A percentile compares a stretch with the other conserved stretches of the same genome.
phyloP scores from a whole-genome alignment of 2,113 vertebrate species.

The Isichthys henryi region DNA sequence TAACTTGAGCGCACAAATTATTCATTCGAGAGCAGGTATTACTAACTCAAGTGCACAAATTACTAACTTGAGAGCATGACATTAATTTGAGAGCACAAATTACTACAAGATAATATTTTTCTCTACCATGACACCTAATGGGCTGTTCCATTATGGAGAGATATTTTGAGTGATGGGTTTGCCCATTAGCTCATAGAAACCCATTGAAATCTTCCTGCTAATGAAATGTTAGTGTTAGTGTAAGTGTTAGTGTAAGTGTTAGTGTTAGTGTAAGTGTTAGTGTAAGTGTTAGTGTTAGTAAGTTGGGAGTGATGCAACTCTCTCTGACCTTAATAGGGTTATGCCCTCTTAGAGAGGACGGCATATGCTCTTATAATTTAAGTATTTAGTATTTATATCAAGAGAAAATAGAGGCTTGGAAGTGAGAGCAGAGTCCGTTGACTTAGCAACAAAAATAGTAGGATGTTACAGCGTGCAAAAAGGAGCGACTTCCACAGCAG shows the following conservation, averaged over 20 bases:
- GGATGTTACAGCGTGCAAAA: not conserved
- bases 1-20: not conserved
- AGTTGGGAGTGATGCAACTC: not conserved
- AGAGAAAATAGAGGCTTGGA: not conserved
- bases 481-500: not conserved
- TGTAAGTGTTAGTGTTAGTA: not conserved
- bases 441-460: not conserved
- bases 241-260: not conserved
- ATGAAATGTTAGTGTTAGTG: no score
- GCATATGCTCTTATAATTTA: not conserved
- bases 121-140: not conserved
- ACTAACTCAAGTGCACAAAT: not conserved
- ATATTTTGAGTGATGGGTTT: not conserved
- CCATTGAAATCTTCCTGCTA: not conserved
- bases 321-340: not conserved
- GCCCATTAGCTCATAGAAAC: not conserved
- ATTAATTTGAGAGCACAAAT: not conserved
- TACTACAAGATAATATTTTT: not conserved
- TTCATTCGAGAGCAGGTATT: not conserved
- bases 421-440: not conserved
- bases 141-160: not conserved
- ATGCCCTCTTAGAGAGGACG: not conserved
- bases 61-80: not conserved
- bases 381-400: not conserved
- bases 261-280: not conserved